phyloP scores from a whole-genome alignment of 2,797 vertebrate genomes.

The Choloepus didactylus region DNA sequence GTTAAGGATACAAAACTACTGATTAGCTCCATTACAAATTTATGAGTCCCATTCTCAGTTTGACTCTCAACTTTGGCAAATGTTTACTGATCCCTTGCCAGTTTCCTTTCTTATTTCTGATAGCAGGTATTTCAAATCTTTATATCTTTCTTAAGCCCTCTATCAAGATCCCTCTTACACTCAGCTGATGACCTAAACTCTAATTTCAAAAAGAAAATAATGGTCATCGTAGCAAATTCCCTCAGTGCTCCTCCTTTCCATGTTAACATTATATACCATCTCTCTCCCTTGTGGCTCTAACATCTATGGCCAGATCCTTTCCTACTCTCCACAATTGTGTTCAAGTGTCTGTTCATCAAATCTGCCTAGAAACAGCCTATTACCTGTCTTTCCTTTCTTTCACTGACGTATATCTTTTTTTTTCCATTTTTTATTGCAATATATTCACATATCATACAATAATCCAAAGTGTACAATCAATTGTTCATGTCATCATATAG shows the following conservation, averaged over 20 bases:
- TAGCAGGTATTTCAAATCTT: conserved; percentile 20
- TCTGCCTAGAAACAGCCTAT: not conserved
- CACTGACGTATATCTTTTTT: not conserved
- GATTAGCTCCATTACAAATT: conserved; percentile 41
- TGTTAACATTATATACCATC: not conserved
- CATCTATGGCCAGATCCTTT: not conserved
- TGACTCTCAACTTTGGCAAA: not conserved
- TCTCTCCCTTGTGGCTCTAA: not conserved
- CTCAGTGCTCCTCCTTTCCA: not conserved
- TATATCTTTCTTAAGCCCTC: not conserved
- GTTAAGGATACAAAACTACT: not conserved
- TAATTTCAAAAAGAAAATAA: conserved; percentile 18
- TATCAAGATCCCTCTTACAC: not conserved
- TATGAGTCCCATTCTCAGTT: not conserved
- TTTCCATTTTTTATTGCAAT: no score
- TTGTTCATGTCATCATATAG: no score
- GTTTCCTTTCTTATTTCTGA: conserved; percentile 42
- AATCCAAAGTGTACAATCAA: no score
- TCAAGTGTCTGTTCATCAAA: not conserved
- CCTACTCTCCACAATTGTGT: not conserved
- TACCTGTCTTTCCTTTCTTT: not conserved
- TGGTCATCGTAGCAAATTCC: not conserved
- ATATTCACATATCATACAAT: no score
- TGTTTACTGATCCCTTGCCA: not conserved
- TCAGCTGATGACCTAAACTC: not conserved